Base-by-base conservation (phyloP, 1,140 invertebrate genomes). In the Leptinotarsa lineolata region DNA sequence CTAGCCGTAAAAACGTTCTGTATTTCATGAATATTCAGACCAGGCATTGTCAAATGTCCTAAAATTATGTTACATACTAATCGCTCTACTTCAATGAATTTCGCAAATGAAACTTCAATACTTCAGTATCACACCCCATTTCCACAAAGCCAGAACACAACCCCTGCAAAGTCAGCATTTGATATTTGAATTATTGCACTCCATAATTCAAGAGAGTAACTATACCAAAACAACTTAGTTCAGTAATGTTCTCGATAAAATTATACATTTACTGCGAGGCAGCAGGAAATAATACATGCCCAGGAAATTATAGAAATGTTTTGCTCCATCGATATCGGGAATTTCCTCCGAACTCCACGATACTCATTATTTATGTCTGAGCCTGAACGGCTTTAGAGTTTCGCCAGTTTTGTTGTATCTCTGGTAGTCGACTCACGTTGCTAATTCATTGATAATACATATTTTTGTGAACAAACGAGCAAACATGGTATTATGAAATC, bases 301-400 rank as follows among this genome's bases (percentile, higher is more conserved):
- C 66, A 68, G 66, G 66, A 68, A 68, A 68, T 68, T 68, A 68
- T 68, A 63, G 66, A 68, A 68, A 68, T 68, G 66, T 68, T 54
- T 54, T 54, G 63, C 63, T 65, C 4, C 39, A 65, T 65, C 63
- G 63, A 22, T 39, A 65, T 65, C 63, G 63, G 16, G 39, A 65
- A 65, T 16, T 65, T 65, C 39, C 63, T 22, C 48, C 63, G 63
- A 65, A 65, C 63, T 65, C 21, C 63, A 65, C 63, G 24, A 65
- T 65, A 65, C 22, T 65, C 15, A 16, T 65, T 30, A 65, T 65
- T 65, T 65, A 65, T 65, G 24, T 16, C n/a, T 54, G 16, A 54
- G n/a, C 15, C 15, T 54, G 16, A 16, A 54, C 16, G n/a, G 48
- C 30, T 54, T 54, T 54, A 18, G 48, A 54, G 48, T 54, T 16